phyloP scores from a whole-genome alignment of 2,797 vertebrate species.

The Simalia tracyae region DNA sequence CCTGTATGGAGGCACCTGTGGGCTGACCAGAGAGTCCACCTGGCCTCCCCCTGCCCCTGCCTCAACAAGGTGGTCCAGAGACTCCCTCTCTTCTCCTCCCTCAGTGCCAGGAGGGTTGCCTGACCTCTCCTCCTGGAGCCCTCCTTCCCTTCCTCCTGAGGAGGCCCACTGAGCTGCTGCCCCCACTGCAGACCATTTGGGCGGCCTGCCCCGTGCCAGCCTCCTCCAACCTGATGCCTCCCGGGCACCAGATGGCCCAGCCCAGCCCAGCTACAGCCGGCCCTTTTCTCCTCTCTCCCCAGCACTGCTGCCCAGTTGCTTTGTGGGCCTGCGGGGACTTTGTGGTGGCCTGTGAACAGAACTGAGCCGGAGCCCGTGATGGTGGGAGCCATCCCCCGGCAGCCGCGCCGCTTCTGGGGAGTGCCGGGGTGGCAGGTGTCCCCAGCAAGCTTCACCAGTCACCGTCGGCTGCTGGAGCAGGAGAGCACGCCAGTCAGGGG shows the following conservation, averaged over 20 bases:
- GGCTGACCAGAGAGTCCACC: background rate
- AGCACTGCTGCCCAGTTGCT: background rate
- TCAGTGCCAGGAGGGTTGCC: background rate
- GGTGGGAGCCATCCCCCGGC: constrained; percentile 69
- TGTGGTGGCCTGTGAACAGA: constrained; percentile 5
- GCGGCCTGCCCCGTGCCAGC: too few species aligned
- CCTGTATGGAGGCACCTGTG: background rate
- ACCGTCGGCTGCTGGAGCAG: constrained; percentile 57
- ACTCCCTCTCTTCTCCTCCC: background rate
- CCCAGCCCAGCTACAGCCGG: background rate
- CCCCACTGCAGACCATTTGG: too few species aligned
- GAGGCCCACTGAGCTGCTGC: background rate
- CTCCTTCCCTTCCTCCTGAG: background rate
- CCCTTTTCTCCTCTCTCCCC: background rate
- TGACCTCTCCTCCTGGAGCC: background rate
- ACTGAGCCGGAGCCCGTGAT: constrained; percentile 56
- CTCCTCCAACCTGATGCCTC: too few species aligned
- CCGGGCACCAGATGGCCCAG: too few species aligned
- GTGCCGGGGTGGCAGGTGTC: constrained; percentile 74
- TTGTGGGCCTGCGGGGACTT: constrained; percentile 22
- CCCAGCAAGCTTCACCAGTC: constrained; percentile 73
- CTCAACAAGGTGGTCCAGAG: background rate
- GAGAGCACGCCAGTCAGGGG: constrained; percentile 50
- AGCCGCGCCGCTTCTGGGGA: constrained; percentile 67
- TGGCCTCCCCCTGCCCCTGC: background rate